A percentile compares a stretch with the other conserved stretches of the same genome.
phyloP scores from a whole-genome alignment of 2,797 vertebrate genomes.

The Notamacropus eugenii region DNA sequence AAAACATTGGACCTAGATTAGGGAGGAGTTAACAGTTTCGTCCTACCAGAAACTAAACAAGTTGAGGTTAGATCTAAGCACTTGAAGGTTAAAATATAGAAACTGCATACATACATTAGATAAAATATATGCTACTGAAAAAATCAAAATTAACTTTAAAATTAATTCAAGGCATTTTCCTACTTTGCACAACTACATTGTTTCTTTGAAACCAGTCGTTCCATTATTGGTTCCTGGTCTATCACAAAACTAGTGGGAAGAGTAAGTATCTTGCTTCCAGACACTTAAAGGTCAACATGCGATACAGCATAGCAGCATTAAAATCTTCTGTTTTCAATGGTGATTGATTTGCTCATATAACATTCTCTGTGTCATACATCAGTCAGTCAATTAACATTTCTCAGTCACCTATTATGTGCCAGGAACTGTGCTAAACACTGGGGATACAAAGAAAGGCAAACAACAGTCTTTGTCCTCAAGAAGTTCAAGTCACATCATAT shows the following conservation, averaged over 20 bases:
- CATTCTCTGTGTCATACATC: background rate
- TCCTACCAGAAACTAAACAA: background rate
- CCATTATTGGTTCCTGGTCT: slow-evolving; percentile 1
- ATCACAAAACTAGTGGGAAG: slow-evolving; percentile 24
- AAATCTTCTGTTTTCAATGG: background rate
- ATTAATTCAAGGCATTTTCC: background rate
- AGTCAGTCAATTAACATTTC: background rate
- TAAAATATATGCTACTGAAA: background rate
- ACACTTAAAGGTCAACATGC: background rate
- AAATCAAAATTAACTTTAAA: background rate
- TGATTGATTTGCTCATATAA: background rate
- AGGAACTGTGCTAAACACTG: background rate
- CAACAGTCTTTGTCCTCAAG: background rate
- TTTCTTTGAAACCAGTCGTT: slow-evolving; percentile 4
- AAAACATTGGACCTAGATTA: background rate
- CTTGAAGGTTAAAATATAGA: background rate
- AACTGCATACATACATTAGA: background rate
- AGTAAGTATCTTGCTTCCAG: slow-evolving; percentile 21
- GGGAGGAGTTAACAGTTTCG: background rate
- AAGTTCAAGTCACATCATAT: background rate
- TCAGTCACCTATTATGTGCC: background rate
- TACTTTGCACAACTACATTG: background rate
- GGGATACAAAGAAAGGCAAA: background rate
- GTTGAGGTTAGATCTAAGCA: background rate
- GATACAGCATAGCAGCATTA: background rate